Conservation (phyloP, 2,888 invertebrate species). For the Euclidia mi region DNA sequence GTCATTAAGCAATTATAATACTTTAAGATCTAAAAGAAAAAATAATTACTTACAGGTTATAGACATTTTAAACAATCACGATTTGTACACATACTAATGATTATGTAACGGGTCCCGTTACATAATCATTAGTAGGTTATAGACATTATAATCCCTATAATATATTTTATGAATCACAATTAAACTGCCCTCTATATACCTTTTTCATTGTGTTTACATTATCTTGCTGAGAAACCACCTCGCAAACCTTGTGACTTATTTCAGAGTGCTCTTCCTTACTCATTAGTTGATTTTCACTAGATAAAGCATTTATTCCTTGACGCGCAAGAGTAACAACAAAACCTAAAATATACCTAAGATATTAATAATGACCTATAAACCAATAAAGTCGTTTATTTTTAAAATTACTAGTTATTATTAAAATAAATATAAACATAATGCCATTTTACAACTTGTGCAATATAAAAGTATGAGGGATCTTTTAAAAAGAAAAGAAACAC, state of each 20-base stretch:
- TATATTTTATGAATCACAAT: too few species aligned
- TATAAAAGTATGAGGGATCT: too few species aligned
- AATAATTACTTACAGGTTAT: conserved; percentile 9
- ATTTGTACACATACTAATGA: too few species aligned
- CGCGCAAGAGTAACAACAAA: conserved; percentile 20
- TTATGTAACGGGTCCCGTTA: too few species aligned
- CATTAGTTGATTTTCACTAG: conserved; percentile 19
- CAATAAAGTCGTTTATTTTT: conserved; percentile 11
- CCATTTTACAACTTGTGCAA: neutral
- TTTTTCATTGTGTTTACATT: conserved; percentile 19
- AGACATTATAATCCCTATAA: too few species aligned
- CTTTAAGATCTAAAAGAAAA: conserved; percentile 18
- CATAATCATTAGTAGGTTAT: too few species aligned
- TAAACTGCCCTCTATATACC: conserved; percentile 14
- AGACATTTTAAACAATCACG: conserved; percentile 5
- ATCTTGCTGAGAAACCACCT: conserved; percentile 9
- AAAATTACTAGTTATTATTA: conserved; percentile 12
- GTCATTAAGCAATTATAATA: conserved; percentile 21
- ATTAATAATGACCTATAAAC: conserved; percentile 9
- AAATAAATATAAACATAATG: neutral
- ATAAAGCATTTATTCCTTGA: conserved; percentile 18
- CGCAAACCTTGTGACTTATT: too few species aligned
- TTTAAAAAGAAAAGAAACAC: too few species aligned
- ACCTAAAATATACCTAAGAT: conserved; percentile 15
- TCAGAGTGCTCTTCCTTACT: too few species aligned